A percentile compares a stretch with the other conserved stretches of the same genome.
Evolutionary conservation across 2,797 vertebrate species (phyloP).

Genomic region (Varecia variegata): DNA sequence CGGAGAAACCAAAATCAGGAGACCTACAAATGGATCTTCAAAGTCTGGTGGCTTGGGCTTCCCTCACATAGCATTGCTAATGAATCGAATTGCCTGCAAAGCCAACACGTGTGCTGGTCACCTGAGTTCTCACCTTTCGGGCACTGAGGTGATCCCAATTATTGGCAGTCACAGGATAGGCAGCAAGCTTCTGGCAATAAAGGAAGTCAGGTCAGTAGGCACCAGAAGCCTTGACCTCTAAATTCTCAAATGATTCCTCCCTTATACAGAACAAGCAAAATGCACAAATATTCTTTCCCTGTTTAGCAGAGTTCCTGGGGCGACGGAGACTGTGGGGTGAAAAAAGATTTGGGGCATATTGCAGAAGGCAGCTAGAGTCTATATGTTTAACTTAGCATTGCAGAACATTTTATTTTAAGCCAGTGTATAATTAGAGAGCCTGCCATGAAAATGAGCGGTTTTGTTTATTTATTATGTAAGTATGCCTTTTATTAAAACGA

Average conservation of each 20-base stretch:
- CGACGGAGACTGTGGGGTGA: not conserved
- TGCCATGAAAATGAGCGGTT: constrained; percentile 82
- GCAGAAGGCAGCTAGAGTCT: constrained; percentile 65
- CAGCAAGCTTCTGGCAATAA: not conserved
- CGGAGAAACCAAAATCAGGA: constrained; percentile 32
- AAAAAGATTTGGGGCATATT: constrained; percentile 53
- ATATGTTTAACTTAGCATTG: constrained; percentile 74
- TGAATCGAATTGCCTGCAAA: not conserved
- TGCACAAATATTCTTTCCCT: not conserved
- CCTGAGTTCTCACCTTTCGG: not conserved
- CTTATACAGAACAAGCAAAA: not conserved
- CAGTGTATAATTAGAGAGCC: constrained; percentile 81
- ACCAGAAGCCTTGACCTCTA: constrained; percentile 26
- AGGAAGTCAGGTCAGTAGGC: constrained; percentile 2
- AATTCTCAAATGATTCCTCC: constrained; percentile 15
- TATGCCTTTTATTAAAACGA: constrained; percentile 85
- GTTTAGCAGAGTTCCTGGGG: constrained; percentile 36
- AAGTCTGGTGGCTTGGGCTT: not conserved
- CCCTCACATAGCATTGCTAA: not conserved
- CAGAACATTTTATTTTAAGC: constrained; percentile 79
- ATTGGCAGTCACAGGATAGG: not conserved
- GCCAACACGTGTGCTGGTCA: not conserved
- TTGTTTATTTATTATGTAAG: constrained; percentile 86
- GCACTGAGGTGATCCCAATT: not conserved
- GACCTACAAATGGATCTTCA: not conserved